A percentile compares a stretch with the other conserved stretches of the same genome.
Conservation (phyloP, 92 coral and sea anemone species). For the Heteractis magnifica region DNA sequence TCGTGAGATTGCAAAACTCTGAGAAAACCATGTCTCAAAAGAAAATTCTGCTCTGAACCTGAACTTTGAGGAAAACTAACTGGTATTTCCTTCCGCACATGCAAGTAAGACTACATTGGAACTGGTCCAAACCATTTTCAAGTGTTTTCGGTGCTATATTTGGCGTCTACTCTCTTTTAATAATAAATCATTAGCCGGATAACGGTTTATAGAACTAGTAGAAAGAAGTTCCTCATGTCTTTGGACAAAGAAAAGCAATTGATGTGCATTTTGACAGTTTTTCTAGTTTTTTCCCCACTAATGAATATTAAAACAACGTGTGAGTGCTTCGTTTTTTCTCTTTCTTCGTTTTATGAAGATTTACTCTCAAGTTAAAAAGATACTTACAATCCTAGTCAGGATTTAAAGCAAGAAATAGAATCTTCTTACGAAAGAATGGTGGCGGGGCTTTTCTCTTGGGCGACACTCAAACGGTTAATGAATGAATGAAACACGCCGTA, state of each 20-base stretch:
- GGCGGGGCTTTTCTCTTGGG: background rate
- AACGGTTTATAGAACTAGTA: constrained; percentile 2
- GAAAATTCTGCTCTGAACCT: background rate
- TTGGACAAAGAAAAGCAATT: background rate
- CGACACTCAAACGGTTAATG: background rate
- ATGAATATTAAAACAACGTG: constrained; percentile 23
- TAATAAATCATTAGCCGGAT: background rate
- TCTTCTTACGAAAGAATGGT: background rate
- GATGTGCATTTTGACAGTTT: background rate
- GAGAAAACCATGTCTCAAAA: background rate
- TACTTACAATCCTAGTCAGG: background rate
- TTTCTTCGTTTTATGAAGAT: background rate
- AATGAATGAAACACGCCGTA: background rate
- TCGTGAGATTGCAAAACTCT: background rate
- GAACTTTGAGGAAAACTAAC: too few relatives aligned
- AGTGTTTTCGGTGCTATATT: background rate
- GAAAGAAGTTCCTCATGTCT: background rate
- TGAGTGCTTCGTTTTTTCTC: background rate
- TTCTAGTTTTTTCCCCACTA: background rate
- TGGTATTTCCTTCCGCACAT: background rate
- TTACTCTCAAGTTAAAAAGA: background rate
- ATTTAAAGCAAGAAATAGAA: background rate
- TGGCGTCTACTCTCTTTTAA: background rate
- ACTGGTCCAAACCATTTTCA: constrained; percentile 8
- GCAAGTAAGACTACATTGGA: background rate